These are phyloP conservation scores for Sebastes hopkinsi DNA, from an alignment of 2,797 vertebrate species.

Conservation along the genomic window DNA sequence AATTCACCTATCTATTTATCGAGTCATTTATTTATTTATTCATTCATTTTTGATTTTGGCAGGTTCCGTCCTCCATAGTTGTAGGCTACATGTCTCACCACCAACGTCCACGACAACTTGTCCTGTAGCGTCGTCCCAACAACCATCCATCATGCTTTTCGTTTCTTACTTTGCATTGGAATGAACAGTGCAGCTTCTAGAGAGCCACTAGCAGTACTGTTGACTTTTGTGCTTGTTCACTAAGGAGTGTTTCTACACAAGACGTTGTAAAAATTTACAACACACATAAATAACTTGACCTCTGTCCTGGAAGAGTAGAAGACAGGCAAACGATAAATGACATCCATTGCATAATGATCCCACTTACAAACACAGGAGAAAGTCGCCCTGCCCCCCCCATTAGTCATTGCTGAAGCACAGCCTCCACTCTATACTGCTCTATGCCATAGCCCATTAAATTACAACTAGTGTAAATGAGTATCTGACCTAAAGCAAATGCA, in stretches of 20 bases:
- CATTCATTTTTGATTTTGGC: too few species aligned
- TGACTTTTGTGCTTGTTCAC: constrained; percentile 8
- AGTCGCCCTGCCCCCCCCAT: constrained; percentile 8
- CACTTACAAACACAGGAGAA: constrained; percentile 25
- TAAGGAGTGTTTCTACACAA: constrained; percentile 19
- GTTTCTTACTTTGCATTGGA: neutral
- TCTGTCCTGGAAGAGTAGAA: constrained; percentile 46
- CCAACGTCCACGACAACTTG: neutral
- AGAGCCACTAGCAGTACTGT: neutral
- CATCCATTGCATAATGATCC: constrained; percentile 45
- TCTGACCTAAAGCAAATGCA: constrained; percentile 18
- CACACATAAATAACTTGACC: constrained; percentile 50
- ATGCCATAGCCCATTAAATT: constrained; percentile 16
- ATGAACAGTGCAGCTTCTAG: neutral
- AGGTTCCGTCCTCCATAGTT: too few species aligned
- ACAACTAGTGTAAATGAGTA: constrained; percentile 19
- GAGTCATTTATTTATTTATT: too few species aligned
- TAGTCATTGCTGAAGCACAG: constrained; percentile 32
- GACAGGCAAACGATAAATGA: constrained; percentile 34
- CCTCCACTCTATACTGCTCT: neutral
- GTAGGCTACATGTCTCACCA: too few species aligned
- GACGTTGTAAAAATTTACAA: constrained; percentile 33
- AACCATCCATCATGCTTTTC: neutral
- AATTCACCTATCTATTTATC: too few species aligned
- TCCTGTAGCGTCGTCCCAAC: neutral